Evolutionary conservation across 2,113 vertebrate species (phyloP), one percentile per base, ranked within the genome.

Genomic region (Salvator merianae): DNA sequence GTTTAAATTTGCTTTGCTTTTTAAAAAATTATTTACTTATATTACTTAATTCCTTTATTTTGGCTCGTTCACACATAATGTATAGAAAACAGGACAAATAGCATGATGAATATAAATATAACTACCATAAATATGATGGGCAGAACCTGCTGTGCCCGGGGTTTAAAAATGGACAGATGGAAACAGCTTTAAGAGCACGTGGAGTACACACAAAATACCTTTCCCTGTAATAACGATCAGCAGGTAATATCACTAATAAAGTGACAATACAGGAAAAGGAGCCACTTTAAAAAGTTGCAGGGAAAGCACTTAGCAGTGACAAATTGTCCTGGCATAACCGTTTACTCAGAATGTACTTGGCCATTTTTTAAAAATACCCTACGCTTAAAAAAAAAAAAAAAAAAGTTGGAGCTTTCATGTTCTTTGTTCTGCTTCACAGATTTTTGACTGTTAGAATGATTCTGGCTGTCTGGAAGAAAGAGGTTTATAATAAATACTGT

Each of bases 381-480:
- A 3, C 32, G 55, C 14, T 1, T 63, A n/a, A 28, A 36, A 71
- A 14, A 24, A 32, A 84, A 9, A n/a, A 74, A n/a, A 8, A 71
- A 14, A 24, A 32, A 84, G 13, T n/a, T 87, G 84, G 34, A 75
- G 81, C 34, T 81, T 83, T 34, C 2, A 77, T 40, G 3, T 2
- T 40, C 74, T 80, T 90, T 79, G 53, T 89, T 88, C 79, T 30
- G 28, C 13, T 65, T 86, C 24, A 77, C 62, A 69, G n/a, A 53
- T 73, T 94, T 82, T 87, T 86, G 82, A 24, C 47, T 88, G 62
- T 30, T 74, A 26, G 40, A 26, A 87, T 73, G 69, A 85, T 72
- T 77, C 28, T 87, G n/a, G 78, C 65, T 83, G n/a, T 63, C 8
- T 68, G 71, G 16, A 78, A 85, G 82, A 72, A 87, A 87, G 55